These are phyloP conservation scores for Pollenia angustigena DNA, from an alignment of 2,888 invertebrate species.

Conservation along the genomic window DNA sequence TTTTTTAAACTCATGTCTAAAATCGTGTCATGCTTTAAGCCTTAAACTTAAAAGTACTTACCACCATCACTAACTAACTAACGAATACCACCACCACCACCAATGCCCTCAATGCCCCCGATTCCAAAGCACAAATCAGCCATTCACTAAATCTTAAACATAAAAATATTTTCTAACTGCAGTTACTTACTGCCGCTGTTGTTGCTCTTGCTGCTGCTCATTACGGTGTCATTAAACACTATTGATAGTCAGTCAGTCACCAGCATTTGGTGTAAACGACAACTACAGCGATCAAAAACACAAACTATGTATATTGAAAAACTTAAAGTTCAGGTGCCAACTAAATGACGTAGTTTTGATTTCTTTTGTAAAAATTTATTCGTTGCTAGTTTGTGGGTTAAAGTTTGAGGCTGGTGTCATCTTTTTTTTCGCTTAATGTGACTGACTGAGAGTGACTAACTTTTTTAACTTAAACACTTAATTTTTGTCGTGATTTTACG, in stretches of 20 bases:
- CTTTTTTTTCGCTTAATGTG: conserved; percentile 64
- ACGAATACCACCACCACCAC: not conserved
- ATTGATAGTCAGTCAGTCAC: conserved; percentile 61
- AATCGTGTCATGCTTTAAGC: conserved; percentile 73
- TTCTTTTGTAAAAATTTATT: not conserved
- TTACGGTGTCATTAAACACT: conserved; percentile 74
- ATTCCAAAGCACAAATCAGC: conserved; percentile 13
- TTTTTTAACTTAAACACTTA: conserved; percentile 54
- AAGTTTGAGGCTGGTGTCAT: conserved; percentile 72
- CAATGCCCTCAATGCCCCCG: not conserved
- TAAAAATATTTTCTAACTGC: conserved; percentile 39
- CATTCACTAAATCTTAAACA: conserved; percentile 54
- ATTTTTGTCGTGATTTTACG: conserved; percentile 67
- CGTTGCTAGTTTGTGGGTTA: conserved; percentile 63
- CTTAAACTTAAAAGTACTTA: conserved; percentile 56
- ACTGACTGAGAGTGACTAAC: conserved; percentile 9
- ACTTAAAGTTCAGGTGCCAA: conserved; percentile 71
- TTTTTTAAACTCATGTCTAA: conserved; percentile 62
- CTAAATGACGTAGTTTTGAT: conserved; percentile 48
- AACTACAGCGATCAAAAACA: conserved; percentile 1
- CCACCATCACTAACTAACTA: conserved; percentile 40
- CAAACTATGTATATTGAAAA: conserved; percentile 18
- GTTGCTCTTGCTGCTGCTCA: conserved; percentile 61
- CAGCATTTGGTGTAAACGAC: conserved; percentile 7
- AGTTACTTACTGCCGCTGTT: conserved; percentile 31